A percentile compares a stretch with the other conserved stretches of the same genome.
Evolutionary conservation across 37 sponge, comb jelly and placozoan genomes (phyloP).

Genomic region (Theonella swinhoei): DNA sequence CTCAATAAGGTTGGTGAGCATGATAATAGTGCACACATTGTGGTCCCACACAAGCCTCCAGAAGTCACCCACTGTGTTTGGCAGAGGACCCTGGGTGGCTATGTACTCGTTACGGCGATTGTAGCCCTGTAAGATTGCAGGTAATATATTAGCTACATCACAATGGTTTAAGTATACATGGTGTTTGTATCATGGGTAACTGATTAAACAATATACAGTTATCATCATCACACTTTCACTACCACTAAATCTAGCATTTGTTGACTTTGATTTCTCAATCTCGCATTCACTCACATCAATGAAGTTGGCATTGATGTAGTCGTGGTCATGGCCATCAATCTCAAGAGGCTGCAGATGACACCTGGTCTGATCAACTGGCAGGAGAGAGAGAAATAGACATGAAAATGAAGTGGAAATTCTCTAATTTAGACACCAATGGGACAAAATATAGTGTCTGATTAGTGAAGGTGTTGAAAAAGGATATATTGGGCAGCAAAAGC

Average conservation of each 20-base stretch:
- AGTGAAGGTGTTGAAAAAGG: no score
- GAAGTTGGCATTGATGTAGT: constrained; percentile 86
- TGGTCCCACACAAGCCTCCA: constrained; percentile 90
- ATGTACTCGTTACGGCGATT: constrained; percentile 83
- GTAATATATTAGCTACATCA: background rate
- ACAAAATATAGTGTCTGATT: background rate
- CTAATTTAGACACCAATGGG: background rate
- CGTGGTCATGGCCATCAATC: constrained; percentile 31
- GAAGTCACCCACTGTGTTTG: constrained; percentile 85
- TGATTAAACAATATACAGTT: background rate
- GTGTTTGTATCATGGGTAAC: no score
- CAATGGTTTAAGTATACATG: background rate
- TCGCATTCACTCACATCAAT: constrained; percentile 34
- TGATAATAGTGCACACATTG: constrained; percentile 63
- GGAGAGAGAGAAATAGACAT: background rate
- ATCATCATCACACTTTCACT: background rate
- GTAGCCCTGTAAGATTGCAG: constrained; percentile 54
- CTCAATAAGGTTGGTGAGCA: constrained; percentile 81
- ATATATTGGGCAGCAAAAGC: no score
- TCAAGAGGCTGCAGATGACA: constrained; percentile 53
- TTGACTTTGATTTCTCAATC: background rate
- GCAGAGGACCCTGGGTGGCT: constrained; percentile 88
- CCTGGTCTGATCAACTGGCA: constrained; percentile 63
- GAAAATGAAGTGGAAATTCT: background rate
- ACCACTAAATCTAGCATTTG: background rate